phyloP scores from a whole-genome alignment of 2,888 invertebrate genomes.

The Prosapia bicincta region DNA sequence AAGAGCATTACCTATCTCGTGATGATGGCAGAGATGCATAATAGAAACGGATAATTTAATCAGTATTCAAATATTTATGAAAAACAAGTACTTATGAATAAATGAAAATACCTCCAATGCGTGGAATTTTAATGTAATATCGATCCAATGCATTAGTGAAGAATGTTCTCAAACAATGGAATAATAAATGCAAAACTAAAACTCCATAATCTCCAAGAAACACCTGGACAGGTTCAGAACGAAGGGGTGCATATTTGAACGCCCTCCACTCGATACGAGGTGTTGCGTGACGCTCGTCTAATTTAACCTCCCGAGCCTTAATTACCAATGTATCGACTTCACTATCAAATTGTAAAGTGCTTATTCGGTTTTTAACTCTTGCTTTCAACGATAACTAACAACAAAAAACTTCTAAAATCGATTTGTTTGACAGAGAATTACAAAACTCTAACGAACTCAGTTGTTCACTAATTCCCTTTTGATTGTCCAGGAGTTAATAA shows the following conservation, averaged over 20 bases:
- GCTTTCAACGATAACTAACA: not conserved
- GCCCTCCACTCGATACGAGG: not conserved
- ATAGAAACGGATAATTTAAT: too few species aligned
- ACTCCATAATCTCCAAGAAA: not conserved
- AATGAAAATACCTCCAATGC: too few species aligned
- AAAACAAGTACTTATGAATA: too few species aligned
- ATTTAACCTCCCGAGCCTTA: too few species aligned
- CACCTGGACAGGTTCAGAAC: not conserved
- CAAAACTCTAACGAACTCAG: not conserved
- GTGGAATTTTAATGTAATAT: too few species aligned
- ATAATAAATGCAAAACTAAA: not conserved
- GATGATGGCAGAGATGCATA: too few species aligned
- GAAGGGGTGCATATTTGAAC: not conserved
- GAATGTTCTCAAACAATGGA: not conserved
- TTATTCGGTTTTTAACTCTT: not conserved
- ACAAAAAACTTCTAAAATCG: not conserved
- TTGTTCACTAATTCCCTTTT: not conserved
- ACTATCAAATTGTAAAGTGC: not conserved
- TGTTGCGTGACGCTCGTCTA: not conserved
- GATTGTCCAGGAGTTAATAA: not conserved
- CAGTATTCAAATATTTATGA: too few species aligned
- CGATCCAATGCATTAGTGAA: not conserved
- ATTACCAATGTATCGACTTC: not conserved
- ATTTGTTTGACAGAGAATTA: not conserved
- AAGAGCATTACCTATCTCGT: too few species aligned